Conservation (phyloP, 2,888 invertebrate species). For the Strigamia maritima region DNA sequence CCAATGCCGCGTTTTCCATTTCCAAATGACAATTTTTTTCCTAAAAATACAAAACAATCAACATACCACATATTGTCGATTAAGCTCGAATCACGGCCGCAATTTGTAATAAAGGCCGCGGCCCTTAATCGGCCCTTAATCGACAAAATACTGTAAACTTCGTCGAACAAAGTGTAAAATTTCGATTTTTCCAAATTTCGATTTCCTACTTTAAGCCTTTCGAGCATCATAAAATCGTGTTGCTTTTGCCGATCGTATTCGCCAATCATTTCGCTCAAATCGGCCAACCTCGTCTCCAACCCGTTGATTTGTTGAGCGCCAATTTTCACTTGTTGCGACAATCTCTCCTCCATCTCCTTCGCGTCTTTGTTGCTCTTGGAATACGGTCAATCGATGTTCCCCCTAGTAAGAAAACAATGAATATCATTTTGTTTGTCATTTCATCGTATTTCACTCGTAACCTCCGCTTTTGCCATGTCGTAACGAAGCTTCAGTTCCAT, state of each 20-base stretch:
- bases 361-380: conserved; percentile 70
- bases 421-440: not conserved
- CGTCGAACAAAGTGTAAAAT: no score
- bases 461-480: conserved; percentile 69
- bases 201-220: conserved; percentile 59
- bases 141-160: no score
- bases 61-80: no score
- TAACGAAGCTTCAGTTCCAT: conserved; percentile 66
- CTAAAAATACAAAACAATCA: conserved; percentile 44
- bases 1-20: conserved; percentile 51
- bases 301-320: conserved; percentile 74
- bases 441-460: conserved; percentile 46
- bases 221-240: conserved; percentile 69
- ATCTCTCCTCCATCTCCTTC: conserved; percentile 68
- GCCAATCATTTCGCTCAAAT: conserved; percentile 74
- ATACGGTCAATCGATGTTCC: conserved; percentile 66
- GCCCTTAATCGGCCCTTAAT: no score
- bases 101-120: no score
- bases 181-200: no score
- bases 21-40: conserved; percentile 48
- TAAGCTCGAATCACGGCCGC: no score
- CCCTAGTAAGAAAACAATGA: conserved; percentile 46
- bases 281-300: conserved; percentile 71
- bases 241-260: conserved; percentile 69
- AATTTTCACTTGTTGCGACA: conserved; percentile 64